A percentile compares a stretch with the other conserved stretches of the same genome.
These are phyloP conservation scores for Meleagris gallopavo DNA, from an alignment of 2,113 vertebrate species.

Conservation along the genomic window DNA sequence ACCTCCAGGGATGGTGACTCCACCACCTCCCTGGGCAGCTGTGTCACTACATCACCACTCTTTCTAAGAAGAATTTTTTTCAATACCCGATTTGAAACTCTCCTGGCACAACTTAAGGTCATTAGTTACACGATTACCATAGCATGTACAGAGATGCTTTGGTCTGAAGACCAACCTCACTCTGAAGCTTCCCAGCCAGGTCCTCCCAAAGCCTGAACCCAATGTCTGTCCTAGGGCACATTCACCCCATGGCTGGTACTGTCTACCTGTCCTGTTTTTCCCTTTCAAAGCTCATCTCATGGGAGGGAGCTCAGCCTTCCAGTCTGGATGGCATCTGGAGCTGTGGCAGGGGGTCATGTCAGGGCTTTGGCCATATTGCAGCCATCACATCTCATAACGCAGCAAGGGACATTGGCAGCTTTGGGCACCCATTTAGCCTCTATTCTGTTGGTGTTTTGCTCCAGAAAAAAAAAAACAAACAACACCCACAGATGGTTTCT, in stretches of 20 bases:
- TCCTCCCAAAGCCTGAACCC: neutral
- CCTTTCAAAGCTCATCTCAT: neutral
- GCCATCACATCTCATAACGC: neutral
- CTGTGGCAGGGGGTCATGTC: neutral
- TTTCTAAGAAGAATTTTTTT: no score
- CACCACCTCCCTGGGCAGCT: no score
- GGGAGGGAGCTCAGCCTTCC: neutral
- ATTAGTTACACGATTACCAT: neutral
- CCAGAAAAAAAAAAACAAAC: neutral
- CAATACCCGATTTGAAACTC: no score
- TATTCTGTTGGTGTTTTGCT: neutral
- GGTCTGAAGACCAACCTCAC: neutral
- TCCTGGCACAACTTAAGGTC: no score
- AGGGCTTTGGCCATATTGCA: no score
- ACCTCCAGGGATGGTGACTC: no score
- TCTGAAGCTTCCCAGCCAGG: neutral
- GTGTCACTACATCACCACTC: no score
- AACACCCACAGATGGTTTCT: neutral
- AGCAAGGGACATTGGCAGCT: no score
- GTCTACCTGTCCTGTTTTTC: neutral
- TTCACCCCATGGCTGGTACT: neutral
- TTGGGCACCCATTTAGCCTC: neutral
- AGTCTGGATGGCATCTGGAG: neutral
- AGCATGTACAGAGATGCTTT: accelerated
- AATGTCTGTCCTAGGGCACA: neutral